Evolutionary conservation across 2,888 invertebrate genomes (phyloP).

Genomic region (Sinodicranocentrus sp.): DNA sequence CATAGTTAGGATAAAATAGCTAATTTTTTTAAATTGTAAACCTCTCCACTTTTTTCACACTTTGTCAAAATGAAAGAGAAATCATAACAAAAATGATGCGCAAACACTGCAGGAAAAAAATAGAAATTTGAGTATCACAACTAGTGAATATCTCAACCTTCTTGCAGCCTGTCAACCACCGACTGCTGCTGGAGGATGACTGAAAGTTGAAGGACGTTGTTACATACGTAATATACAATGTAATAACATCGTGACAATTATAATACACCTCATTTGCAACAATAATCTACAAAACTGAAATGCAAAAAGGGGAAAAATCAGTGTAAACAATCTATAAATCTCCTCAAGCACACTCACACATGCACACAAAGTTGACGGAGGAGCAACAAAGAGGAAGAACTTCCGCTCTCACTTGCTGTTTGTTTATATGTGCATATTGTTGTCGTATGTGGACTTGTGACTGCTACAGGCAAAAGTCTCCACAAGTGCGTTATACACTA

Average conservation of each 20-base stretch:
- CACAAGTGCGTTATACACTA: neutral
- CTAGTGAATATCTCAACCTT: no score
- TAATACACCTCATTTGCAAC: neutral
- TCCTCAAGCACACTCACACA: neutral
- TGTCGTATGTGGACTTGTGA: neutral
- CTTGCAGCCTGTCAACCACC: neutral
- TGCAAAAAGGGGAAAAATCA: slow-evolving; percentile 4
- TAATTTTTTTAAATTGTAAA: no score
- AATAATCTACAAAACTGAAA: slow-evolving; percentile 9
- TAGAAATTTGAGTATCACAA: no score
- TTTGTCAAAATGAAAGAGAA: no score
- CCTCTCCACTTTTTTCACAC: no score
- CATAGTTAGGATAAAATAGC: no score
- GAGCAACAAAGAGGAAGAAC: slow-evolving; percentile 64
- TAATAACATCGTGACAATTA: slow-evolving; percentile 19
- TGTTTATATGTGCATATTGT: slow-evolving; percentile 29
- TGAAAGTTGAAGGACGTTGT: neutral
- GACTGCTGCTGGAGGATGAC: slow-evolving; percentile 20
- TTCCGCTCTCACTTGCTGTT: slow-evolving; percentile 68
- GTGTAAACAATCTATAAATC: neutral
- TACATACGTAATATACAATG: slow-evolving; percentile 12
- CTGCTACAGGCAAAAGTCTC: neutral
- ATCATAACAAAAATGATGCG: no score
- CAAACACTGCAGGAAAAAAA: no score
- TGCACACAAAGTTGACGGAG: neutral